phyloP scores from a whole-genome alignment of 2,888 invertebrate genomes.

The Gryllus longicercus region DNA sequence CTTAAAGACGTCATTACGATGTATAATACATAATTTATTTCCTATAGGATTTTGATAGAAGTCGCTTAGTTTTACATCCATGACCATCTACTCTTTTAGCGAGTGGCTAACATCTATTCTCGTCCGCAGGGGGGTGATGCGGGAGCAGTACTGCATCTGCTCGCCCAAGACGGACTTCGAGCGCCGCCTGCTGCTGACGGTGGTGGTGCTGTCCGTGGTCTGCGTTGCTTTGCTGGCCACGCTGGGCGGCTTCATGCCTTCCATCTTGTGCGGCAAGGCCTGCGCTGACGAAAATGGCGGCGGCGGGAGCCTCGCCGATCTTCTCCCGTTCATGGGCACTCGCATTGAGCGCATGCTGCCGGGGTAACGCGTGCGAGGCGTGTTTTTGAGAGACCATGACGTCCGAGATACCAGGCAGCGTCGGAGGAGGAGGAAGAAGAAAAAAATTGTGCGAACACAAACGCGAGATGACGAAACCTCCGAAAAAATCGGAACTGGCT shows the following conservation, averaged over 20 bases:
- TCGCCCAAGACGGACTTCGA: conserved; percentile 20
- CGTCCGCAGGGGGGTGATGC: conserved; percentile 21
- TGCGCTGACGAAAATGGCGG: background rate
- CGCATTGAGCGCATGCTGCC: background rate
- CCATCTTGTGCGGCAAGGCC: background rate
- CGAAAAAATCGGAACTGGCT: no score
- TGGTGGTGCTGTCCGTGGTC: conserved; percentile 2
- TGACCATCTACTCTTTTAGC: no score
- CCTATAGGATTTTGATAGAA: no score
- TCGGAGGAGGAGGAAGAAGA: no score
- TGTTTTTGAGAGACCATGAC: no score
- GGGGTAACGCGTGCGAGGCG: background rate
- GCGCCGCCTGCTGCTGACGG: conserved; percentile 17
- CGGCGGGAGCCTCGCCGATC: background rate
- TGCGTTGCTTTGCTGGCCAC: background rate
- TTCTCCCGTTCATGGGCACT: no score
- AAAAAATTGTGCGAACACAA: no score
- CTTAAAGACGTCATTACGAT: no score
- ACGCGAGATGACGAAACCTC: no score
- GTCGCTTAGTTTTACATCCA: no score
- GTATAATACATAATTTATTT: no score
- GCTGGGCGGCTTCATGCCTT: background rate
- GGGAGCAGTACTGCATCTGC: conserved; percentile 26
- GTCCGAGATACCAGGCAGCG: no score
- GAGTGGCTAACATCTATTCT: background rate